Evolutionary conservation across 2,797 vertebrate species (phyloP).

Genomic region (Hybognathus amarus): DNA sequence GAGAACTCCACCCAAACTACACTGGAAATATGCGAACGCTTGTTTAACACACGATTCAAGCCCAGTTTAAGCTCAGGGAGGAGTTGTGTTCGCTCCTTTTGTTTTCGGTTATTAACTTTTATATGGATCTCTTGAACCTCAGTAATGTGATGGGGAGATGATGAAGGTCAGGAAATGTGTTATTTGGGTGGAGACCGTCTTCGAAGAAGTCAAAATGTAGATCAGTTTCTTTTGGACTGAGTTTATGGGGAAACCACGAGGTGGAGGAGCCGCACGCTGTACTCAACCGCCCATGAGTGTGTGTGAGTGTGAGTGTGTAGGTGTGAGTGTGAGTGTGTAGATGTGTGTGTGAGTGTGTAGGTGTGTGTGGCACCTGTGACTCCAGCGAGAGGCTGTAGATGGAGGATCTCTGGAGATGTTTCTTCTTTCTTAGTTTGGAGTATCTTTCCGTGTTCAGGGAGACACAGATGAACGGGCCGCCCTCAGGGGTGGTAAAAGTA

Average conservation of each 20-base stretch:
- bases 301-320: no score
- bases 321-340: no score
- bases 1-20: background rate
- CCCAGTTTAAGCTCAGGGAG: slow-evolving; percentile 18
- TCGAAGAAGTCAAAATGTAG: slow-evolving; percentile 40
- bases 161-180: slow-evolving; percentile 19
- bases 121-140: background rate
- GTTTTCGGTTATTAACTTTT: background rate
- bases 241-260: slow-evolving; percentile 23
- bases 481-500: no score
- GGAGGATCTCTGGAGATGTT: no score
- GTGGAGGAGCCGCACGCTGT: background rate
- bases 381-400: no score
- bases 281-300: no score
- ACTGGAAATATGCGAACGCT: background rate
- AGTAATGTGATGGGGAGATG: slow-evolving; percentile 22
- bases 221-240: slow-evolving; percentile 41
- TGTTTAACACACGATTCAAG: slow-evolving; percentile 11
- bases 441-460: no score
- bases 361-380: no score
- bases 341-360: no score
- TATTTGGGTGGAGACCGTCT: slow-evolving; percentile 52
- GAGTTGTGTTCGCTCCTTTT: background rate
- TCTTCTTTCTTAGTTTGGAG: no score
- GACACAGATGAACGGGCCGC: no score